Evolutionary conservation across 2,888 invertebrate species (phyloP).

Genomic region (Malachius bipustulatus): DNA sequence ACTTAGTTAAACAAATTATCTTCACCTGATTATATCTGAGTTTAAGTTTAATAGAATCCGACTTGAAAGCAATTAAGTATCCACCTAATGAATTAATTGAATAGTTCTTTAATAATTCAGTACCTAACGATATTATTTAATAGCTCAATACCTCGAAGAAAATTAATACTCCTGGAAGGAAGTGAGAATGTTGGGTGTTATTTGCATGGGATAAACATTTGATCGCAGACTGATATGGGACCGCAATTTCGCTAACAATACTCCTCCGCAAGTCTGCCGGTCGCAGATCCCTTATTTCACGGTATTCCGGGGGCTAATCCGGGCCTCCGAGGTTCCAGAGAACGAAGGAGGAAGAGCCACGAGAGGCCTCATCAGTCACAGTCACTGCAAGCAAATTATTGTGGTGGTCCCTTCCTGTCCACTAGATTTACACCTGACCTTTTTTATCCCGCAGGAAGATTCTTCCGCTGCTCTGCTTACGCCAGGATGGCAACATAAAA

Average conservation of each 20-base stretch:
- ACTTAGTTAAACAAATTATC: too few species aligned
- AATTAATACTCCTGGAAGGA: too few species aligned
- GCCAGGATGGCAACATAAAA: neutral
- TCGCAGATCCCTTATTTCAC: slow-evolving; percentile 19
- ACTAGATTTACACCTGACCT: slow-evolving; percentile 28
- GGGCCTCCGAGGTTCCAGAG: slow-evolving; percentile 15
- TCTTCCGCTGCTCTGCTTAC: slow-evolving; percentile 8
- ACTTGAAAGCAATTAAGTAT: too few species aligned
- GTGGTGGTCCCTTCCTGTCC: slow-evolving; percentile 27
- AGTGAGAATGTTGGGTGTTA: too few species aligned
- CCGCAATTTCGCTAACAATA: slow-evolving; percentile 3
- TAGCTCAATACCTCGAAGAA: too few species aligned
- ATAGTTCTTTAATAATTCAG: too few species aligned
- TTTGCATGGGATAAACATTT: too few species aligned
- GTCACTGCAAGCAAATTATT: slow-evolving; percentile 29
- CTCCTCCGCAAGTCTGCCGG: slow-evolving; percentile 8
- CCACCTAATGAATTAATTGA: too few species aligned
- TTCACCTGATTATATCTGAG: too few species aligned
- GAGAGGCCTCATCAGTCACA: slow-evolving; percentile 29
- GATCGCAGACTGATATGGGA: neutral
- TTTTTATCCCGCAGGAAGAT: slow-evolving; percentile 22
- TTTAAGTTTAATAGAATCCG: too few species aligned
- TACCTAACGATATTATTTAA: too few species aligned
- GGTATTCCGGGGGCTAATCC: slow-evolving; percentile 23
- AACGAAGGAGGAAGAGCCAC: slow-evolving; percentile 21